Base-by-base conservation (phyloP, 2,888 invertebrate species). In the Luperina testacea region DNA sequence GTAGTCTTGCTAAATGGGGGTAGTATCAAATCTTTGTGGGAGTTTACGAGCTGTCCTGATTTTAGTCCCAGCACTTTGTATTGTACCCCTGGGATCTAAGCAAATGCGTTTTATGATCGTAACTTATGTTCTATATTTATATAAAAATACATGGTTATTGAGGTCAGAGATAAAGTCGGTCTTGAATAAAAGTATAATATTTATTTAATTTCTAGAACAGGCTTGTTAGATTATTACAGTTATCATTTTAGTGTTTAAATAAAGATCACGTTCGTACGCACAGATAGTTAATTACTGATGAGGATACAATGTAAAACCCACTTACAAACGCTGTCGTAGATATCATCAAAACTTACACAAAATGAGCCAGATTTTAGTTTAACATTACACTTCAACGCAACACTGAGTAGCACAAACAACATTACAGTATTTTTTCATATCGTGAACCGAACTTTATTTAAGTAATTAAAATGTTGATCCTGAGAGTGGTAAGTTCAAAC, bases 401-500 rank as follows among this genome's bases (percentile, higher is more conserved):
- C 20, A 53, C 20, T 17, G 17, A 51, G 51, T 48, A 6, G 0
- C 17, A 8, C 27, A 61, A 38, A 48, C 53, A 27, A 63, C 71
- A 75, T 67, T 17, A 70, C 7, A 64, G n/a, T 57, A 77, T 48
- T 70, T 48, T 48, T 59, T 77, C n/a, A 64, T 8, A 15, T 24
- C 42, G 32, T 51, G 13, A 53, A 69, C 32, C 7, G 11, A 32
- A 1, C 8, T 32, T 15, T n/a, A 72, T 27, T 70, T 2, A 65
- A 72, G 71, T 84, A 85, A 89, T 88, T 87, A 86, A 83, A 87
- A 86, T 87, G 83, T 88, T 77, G 77, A 80, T 87, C 73, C 57
- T 59, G 77, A 88, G 53, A 78, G 63, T 64, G 69, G 69, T 45
- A 82, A 77, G 45, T 79, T 78, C n/a, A 77, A 75, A 72, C 72